Base-by-base conservation (phyloP, 1,140 invertebrate species). In the Onthophagus taurus region DNA sequence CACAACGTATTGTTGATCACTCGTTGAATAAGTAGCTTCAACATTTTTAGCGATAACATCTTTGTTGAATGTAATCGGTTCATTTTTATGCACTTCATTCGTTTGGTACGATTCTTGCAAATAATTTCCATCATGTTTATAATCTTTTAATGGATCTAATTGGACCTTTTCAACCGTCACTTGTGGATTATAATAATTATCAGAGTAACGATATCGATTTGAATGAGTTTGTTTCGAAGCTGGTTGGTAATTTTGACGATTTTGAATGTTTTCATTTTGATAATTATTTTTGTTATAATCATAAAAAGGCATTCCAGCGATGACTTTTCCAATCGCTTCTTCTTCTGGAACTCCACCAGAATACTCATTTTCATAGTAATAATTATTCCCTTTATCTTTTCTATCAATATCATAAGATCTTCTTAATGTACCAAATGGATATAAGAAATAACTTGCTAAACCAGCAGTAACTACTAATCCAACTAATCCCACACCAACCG, bases 381-480 rank as follows among this genome's bases (percentile, higher is more conserved):
- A 76, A 44, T 75, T 73, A 31, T 68, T 67, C 2, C 76, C 67
- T 54, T 80, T 75, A 55, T 75, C 74, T 58, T 71, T 74, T 49
- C 74, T 66, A 41, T 76, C 74, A 21, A 65, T 54, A 35, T 80
- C 77, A 53, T 82, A 80, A 18, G 76, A 81, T 50, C 81, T 68
- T 41, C 81, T 64, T 2, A 81, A 72, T 2, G 74, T 74, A 8
- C 77, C 70, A 50, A 84, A 84, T 6, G 83, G 82, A 65, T 81
- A 83, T 9, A 85, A 64, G 55, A 85, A 81, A 45, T 85, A 81
- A 19, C 81, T 80, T 18, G 82, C 82, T 20, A 86, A 59, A 11
- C 83, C 83, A 9, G 78, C 76, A 23, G 78, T 70, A 9, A 83
- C 70, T 29, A 82, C 76, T 24, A 85, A 58, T 5, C 82, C 82